A percentile compares a stretch with the other conserved stretches of the same genome.
Conservation (phyloP, 2,113 vertebrate species). For the Galeopterus variegatus region DNA sequence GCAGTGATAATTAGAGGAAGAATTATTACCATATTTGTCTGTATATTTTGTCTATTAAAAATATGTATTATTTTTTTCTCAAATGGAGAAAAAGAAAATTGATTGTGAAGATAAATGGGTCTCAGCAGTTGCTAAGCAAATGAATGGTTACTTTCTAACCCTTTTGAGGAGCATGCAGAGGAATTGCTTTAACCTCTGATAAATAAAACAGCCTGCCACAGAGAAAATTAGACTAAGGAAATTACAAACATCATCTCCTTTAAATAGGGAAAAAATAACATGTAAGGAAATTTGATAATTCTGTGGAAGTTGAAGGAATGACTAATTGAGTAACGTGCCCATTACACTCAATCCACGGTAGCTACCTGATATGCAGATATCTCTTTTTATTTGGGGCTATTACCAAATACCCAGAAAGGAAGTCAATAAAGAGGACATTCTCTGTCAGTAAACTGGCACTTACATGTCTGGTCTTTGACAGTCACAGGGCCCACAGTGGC, state of each 20-base stretch:
- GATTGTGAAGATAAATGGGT: neutral
- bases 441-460: slow-evolving; percentile 79
- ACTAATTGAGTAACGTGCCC: neutral
- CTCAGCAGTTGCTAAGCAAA: slow-evolving; percentile 32
- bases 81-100: slow-evolving; percentile 17
- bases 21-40: neutral
- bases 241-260: neutral
- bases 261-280: slow-evolving; percentile 4
- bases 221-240: slow-evolving; percentile 5
- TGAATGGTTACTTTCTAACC: neutral
- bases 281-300: neutral
- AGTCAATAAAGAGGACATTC: neutral
- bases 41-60: neutral
- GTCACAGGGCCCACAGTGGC: slow-evolving; percentile 94
- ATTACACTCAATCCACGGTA: neutral
- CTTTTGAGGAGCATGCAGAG: neutral
- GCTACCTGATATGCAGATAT: neutral
- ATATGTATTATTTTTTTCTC: neutral
- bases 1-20: neutral
- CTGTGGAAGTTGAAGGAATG: neutral
- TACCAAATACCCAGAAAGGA: neutral
- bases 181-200: neutral
- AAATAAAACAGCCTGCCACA: neutral
- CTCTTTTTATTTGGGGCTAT: neutral
- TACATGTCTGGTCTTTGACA: slow-evolving; percentile 97